Evolutionary conservation across 2,113 vertebrate species (phyloP).

Genomic region (Xiphias gladius): DNA sequence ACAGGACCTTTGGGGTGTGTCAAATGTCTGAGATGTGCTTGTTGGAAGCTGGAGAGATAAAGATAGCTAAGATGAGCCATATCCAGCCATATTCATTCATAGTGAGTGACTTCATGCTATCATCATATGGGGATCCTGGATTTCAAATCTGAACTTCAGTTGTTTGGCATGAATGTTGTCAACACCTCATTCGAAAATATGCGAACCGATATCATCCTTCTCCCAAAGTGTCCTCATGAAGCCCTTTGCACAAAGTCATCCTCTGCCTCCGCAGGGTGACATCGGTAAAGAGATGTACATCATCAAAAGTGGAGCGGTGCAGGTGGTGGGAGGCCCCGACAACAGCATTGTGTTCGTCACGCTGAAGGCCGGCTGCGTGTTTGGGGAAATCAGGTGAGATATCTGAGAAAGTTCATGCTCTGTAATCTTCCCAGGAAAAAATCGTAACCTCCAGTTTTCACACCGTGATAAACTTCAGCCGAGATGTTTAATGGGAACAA

Average conservation of each 20-base stretch:
- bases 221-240: too few relatives aligned
- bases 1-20: too few relatives aligned
- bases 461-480: too few relatives aligned
- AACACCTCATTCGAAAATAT: not conserved
- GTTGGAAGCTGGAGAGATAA: too few relatives aligned
- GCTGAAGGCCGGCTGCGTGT: constrained; percentile 92
- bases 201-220: not conserved
- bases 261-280: constrained; percentile 87
- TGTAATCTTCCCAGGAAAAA: too few relatives aligned
- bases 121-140: too few relatives aligned
- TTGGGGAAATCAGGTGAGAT: constrained; percentile 77
- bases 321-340: constrained; percentile 95
- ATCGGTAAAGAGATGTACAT: constrained; percentile 98
- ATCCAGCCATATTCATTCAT: too few relatives aligned
- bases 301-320: constrained; percentile 94
- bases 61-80: too few relatives aligned
- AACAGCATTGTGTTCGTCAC: constrained; percentile 92
- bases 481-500: too few relatives aligned
- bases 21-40: too few relatives aligned
- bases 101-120: not conserved
- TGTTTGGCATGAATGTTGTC: not conserved
- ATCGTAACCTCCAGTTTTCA: too few relatives aligned
- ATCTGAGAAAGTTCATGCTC: not conserved
- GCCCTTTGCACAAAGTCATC: too few relatives aligned
- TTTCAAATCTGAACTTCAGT: not conserved